phyloP scores from a whole-genome alignment of 2,113 vertebrate species.

The Chaetorhynchus papuensis region DNA sequence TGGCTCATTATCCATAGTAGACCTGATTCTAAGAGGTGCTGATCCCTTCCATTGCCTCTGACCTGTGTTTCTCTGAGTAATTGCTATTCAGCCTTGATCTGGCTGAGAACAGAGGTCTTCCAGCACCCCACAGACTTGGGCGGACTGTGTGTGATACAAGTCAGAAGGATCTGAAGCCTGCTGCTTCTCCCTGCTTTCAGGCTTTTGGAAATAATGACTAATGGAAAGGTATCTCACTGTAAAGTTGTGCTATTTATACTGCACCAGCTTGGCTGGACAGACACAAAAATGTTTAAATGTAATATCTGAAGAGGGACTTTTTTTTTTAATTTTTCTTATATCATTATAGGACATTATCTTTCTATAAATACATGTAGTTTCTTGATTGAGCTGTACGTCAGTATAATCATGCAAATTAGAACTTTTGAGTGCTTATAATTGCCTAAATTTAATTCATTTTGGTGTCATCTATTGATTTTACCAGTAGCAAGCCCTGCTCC shows the following conservation, averaged over 20 bases:
- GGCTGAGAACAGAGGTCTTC: not conserved
- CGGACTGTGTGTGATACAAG: not conserved
- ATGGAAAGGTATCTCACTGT: not conserved
- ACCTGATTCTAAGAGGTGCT: not conserved
- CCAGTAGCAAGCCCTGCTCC: not conserved
- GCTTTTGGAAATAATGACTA: constrained; percentile 28
- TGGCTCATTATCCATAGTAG: constrained; percentile 10
- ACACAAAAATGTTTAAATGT: not conserved
- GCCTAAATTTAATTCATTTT: constrained; percentile 28
- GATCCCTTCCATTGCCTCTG: constrained; percentile 23
- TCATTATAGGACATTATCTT: not conserved
- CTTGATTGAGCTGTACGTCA: constrained; percentile 10
- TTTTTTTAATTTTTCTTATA: not conserved
- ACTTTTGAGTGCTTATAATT: constrained; percentile 20
- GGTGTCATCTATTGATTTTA: constrained; percentile 6
- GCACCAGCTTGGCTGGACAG: not conserved
- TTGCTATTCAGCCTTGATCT: constrained; percentile 15
- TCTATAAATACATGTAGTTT: not conserved
- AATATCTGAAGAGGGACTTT: not conserved
- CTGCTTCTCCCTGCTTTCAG: constrained; percentile 6
- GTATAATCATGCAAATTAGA: constrained; percentile 25
- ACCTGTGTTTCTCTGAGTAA: constrained; percentile 34
- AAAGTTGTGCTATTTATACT: not conserved
- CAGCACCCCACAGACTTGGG: not conserved
- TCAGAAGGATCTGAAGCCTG: constrained; percentile 18